Evolutionary conservation across 1,140 invertebrate genomes (phyloP).

Genomic region (Diuraphis noxia): DNA sequence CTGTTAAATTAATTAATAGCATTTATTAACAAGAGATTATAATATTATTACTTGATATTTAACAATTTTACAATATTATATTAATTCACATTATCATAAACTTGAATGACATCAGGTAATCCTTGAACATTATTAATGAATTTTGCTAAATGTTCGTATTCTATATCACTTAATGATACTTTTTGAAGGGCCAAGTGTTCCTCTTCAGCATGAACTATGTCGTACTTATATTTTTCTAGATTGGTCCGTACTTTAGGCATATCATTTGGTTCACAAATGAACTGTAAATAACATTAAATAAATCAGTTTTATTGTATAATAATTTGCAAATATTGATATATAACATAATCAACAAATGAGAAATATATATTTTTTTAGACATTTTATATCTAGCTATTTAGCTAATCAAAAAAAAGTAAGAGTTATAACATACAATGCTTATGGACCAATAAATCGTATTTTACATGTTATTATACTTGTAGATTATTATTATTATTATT

Average conservation of each 20-base stretch:
- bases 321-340: neutral
- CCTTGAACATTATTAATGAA: constrained; percentile 25
- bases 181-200: constrained; percentile 26
- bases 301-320: neutral
- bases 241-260: constrained; percentile 7
- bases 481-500: too few species aligned
- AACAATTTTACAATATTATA: neutral
- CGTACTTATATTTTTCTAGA: constrained; percentile 35
- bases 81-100: constrained; percentile 35
- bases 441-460: neutral
- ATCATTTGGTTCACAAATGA: constrained; percentile 36
- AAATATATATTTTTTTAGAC: neutral
- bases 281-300: constrained; percentile 19
- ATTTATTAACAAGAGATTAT: neutral
- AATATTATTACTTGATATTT: neutral
- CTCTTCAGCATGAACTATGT: constrained; percentile 25
- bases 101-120: constrained; percentile 28
- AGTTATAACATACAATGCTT: too few species aligned
- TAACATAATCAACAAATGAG: neutral
- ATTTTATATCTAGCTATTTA: neutral
- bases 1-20: neutral
- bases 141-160: constrained; percentile 16
- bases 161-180: constrained; percentile 21
- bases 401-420: neutral
- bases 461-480: neutral